Percentiles rank a stretch among this genome's conserved stretches.
Conservation (phyloP, 2,888 invertebrate species). For the Cyclophora punctaria region DNA sequence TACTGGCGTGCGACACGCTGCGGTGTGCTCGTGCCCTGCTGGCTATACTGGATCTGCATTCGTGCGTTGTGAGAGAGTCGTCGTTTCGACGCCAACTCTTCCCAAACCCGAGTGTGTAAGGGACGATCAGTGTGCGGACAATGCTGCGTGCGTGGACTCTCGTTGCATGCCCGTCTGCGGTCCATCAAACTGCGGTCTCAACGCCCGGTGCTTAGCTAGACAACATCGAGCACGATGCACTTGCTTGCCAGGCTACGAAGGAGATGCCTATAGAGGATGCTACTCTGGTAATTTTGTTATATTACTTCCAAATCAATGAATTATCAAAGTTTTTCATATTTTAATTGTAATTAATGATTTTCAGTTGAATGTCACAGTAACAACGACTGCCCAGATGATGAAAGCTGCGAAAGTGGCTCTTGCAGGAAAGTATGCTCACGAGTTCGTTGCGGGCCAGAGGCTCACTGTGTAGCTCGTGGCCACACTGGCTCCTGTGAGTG, state of each 20-base stretch:
- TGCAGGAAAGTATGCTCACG: constrained; percentile 87
- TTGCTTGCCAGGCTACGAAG: constrained; percentile 87
- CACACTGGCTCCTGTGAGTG: constrained; percentile 88
- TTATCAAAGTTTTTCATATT: too few species aligned
- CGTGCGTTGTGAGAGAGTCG: constrained; percentile 78
- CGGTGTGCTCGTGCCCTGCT: constrained; percentile 86
- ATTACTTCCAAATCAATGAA: too few species aligned
- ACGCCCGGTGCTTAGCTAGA: constrained; percentile 86
- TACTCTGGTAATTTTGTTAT: constrained; percentile 74
- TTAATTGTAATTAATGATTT: constrained; percentile 19
- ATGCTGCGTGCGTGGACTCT: constrained; percentile 86
- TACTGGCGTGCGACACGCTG: constrained; percentile 80
- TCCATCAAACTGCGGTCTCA: constrained; percentile 82
- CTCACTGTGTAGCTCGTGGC: constrained; percentile 85
- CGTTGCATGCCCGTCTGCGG: constrained; percentile 85
- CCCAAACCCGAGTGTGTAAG: constrained; percentile 84
- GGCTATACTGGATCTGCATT: constrained; percentile 87
- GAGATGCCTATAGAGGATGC: constrained; percentile 86
- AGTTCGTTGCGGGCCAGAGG: constrained; percentile 86
- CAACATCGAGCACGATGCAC: constrained; percentile 87
- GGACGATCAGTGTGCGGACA: constrained; percentile 87
- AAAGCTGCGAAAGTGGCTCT: constrained; percentile 87
- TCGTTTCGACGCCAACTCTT: constrained; percentile 43
- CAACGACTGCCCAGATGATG: constrained; percentile 86
- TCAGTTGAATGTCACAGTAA: constrained; percentile 89